Base-by-base conservation (phyloP, 2,888 invertebrate species). In the Coleophora deauratella region DNA sequence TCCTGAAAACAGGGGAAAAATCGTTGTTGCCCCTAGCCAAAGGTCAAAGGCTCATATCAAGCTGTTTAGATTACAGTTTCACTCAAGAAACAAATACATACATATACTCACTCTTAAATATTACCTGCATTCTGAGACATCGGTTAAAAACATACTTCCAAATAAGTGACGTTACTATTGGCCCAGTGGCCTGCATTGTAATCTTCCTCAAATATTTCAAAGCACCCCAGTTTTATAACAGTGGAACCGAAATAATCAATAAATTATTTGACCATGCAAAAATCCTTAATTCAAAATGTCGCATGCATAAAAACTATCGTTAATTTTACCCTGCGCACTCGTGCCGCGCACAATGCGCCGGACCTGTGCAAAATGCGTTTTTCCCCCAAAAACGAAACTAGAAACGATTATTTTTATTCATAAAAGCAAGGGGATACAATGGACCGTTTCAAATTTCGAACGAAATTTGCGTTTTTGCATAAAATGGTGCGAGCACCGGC, bases 391-490 rank as follows among this genome's bases (percentile, higher is more conserved):
- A 78, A 73, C 66, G 51, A 59, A 74, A 59, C 69, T 63, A 53
- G 62, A 58, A 66, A 61, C 74, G 67, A 82, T 81, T 80, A 84
- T 82, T 84, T 82, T 82, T 80, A 79, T 79, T 66, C 80, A 72
- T 73, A 66, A 69, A 50, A 54, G 54, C 61, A 59, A 55, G 21
- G 56, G 53, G 59, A 67, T 52, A 77, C 84, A 85, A 85, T 74
- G 62, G 72, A 72, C 61, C 85, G 85, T 84, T 85, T 85, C 85
- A 82, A 85, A 85, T 84, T 84, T 84, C 85, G 68, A 70, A 52
- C 72, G 70, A 81, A 85, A 84, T 84, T 85, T 84, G 84, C 82
- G 84, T 84, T 85, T 85, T 84, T 84, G 84, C 85, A 85, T 85
- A 84, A 84, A 84, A 84, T 69, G 69, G 72, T 82, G 82, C 82